Evolutionary conservation across 2,888 invertebrate genomes (phyloP).

Genomic region (Pollenia angustigena): DNA sequence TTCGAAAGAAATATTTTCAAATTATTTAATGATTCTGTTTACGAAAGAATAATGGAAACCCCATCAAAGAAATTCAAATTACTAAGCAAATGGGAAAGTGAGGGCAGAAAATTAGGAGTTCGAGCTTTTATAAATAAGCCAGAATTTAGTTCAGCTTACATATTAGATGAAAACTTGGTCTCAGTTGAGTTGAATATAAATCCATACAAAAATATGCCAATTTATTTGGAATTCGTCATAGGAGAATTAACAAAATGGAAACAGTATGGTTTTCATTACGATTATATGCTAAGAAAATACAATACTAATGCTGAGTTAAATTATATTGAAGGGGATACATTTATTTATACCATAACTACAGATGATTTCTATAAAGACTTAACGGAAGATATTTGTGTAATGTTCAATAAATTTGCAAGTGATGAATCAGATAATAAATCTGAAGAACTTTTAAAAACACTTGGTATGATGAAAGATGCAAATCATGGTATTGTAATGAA

Average conservation of each 20-base stretch:
- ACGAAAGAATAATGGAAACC: slow-evolving; percentile 66
- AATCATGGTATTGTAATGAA: slow-evolving; percentile 48
- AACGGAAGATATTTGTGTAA: neutral
- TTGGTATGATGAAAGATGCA: slow-evolving; percentile 72
- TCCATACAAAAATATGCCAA: neutral
- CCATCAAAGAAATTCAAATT: slow-evolving; percentile 37
- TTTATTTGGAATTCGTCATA: slow-evolving; percentile 56
- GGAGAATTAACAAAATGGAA: slow-evolving; percentile 68
- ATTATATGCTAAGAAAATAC: slow-evolving; percentile 56
- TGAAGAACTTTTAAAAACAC: neutral
- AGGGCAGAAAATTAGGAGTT: neutral
- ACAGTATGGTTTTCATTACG: slow-evolving; percentile 71
- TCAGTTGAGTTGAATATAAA: neutral
- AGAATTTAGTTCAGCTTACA: neutral
- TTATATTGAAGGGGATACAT: slow-evolving; percentile 65
- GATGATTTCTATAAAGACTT: slow-evolving; percentile 70
- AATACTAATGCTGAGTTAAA: slow-evolving; percentile 24
- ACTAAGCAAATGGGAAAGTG: slow-evolving; percentile 30
- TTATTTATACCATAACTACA: slow-evolving; percentile 59
- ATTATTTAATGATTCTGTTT: slow-evolving; percentile 77
- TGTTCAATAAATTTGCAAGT: slow-evolving; percentile 75
- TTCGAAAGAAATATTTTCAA: slow-evolving; percentile 80
- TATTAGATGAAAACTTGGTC: slow-evolving; percentile 13
- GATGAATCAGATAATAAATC: slow-evolving; percentile 16
- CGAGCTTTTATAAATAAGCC: slow-evolving; percentile 45